Conservation (phyloP, 2,888 invertebrate species). For the Diarsia dahlii region DNA sequence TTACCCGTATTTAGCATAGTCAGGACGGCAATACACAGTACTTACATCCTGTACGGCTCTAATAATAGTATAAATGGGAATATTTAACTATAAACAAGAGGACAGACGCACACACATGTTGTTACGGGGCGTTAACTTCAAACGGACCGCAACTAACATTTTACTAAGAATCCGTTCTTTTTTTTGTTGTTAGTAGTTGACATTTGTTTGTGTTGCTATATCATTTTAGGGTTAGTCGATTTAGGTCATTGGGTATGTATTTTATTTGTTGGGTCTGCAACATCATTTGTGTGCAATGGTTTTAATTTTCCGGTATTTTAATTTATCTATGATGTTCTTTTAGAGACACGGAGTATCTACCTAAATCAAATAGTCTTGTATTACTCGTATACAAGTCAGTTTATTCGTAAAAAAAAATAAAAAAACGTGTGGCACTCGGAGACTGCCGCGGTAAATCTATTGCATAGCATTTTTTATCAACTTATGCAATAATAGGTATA, state of each 20-base stretch:
- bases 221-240: constrained; percentile 49
- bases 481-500: too few relatives aligned
- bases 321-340: too few relatives aligned
- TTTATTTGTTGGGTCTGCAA: constrained; percentile 7
- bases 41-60: constrained; percentile 65
- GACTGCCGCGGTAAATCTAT: too few relatives aligned
- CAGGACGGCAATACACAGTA: constrained; percentile 56
- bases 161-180: constrained; percentile 65
- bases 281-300: background rate
- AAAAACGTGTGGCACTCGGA: too few relatives aligned
- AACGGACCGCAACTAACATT: constrained; percentile 68
- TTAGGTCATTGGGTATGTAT: constrained; percentile 40
- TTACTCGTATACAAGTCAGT: too few relatives aligned
- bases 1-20: constrained; percentile 60
- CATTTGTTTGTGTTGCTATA: constrained; percentile 45
- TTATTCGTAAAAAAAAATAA: too few relatives aligned
- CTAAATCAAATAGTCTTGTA: background rate
- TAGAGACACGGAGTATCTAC: too few relatives aligned
- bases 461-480: too few relatives aligned
- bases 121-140: constrained; percentile 68
- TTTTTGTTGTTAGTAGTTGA: constrained; percentile 52
- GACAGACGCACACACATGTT: constrained; percentile 66
- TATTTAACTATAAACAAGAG: constrained; percentile 66
- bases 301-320: background rate
- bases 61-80: constrained; percentile 68